A percentile compares a stretch with the other conserved stretches of the same genome.
phyloP scores from a whole-genome alignment of 2,888 invertebrate species.

The Leucophenga maculata region DNA sequence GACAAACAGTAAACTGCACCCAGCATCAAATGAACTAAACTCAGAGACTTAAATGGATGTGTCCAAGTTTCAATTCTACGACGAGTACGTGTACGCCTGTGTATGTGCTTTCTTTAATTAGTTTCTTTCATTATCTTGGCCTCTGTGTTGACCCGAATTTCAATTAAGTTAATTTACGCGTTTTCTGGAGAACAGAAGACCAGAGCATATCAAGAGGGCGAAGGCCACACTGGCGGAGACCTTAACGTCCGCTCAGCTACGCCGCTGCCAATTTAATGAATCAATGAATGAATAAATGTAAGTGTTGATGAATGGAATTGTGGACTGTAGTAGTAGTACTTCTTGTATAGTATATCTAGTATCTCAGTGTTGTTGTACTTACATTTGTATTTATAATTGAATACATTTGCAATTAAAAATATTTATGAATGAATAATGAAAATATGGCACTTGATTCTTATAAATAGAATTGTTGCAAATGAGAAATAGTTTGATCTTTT shows the following conservation, averaged over 20 bases:
- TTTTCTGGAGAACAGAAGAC: constrained; percentile 23
- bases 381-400: constrained; percentile 14
- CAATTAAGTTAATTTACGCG: constrained; percentile 72
- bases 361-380: neutral
- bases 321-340: neutral
- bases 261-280: constrained; percentile 46
- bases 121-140: constrained; percentile 72
- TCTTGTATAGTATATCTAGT: neutral
- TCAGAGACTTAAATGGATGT: neutral
- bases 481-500: too few relatives aligned
- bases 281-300: constrained; percentile 19
- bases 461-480: neutral
- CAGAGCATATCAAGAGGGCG: constrained; percentile 1
- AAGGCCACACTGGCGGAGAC: constrained; percentile 31
- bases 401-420: constrained; percentile 52
- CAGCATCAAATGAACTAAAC: constrained; percentile 31
- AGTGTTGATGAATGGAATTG: neutral
- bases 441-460: constrained; percentile 46
- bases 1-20: constrained; percentile 42
- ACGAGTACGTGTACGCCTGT: constrained; percentile 21
- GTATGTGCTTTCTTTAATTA: constrained; percentile 66
- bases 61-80: constrained; percentile 27
- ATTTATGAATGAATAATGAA: constrained; percentile 55
- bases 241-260: constrained; percentile 4
- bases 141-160: constrained; percentile 73